phyloP scores from a whole-genome alignment of 2,888 invertebrate species.

The Ceraclea dissimilis region DNA sequence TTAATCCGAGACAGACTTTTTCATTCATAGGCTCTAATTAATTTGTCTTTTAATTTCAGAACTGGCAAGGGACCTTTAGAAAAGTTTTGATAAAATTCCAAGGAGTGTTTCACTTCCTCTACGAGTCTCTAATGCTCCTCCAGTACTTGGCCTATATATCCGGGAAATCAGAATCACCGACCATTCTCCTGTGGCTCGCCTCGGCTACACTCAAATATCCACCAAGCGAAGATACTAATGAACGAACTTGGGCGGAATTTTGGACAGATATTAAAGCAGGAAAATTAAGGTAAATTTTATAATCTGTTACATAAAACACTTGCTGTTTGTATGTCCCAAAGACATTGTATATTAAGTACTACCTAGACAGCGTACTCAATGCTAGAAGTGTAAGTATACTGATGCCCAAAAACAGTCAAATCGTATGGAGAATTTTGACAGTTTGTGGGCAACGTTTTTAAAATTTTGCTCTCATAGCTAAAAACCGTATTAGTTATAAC shows the following conservation, averaged over 20 bases:
- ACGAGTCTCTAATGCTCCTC: constrained; percentile 39
- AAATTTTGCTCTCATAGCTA: too few species aligned
- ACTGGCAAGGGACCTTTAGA: constrained; percentile 36
- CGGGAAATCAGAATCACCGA: constrained; percentile 43
- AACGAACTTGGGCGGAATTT: constrained; percentile 30
- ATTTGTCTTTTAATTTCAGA: too few species aligned
- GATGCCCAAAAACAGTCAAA: too few species aligned
- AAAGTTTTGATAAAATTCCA: constrained; percentile 39
- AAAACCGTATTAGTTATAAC: too few species aligned
- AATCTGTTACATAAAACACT: neutral
- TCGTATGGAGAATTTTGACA: too few species aligned
- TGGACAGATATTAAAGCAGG: constrained; percentile 39
- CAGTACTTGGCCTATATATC: constrained; percentile 57
- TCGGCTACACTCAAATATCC: constrained; percentile 54
- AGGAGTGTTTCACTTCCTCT: constrained; percentile 39
- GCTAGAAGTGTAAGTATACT: too few species aligned
- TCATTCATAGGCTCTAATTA: too few species aligned
- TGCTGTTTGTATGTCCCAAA: too few species aligned
- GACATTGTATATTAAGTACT: too few species aligned
- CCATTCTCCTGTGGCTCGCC: constrained; percentile 45
- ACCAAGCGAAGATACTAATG: constrained; percentile 30
- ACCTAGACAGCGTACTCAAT: too few species aligned
- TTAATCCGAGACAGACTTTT: too few species aligned
- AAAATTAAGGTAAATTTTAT: constrained; percentile 37
- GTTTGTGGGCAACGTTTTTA: too few species aligned